These are phyloP conservation scores for Oryzaephilus surinamensis DNA, from an alignment of 1,140 invertebrate genomes.

Conservation along the genomic window DNA sequence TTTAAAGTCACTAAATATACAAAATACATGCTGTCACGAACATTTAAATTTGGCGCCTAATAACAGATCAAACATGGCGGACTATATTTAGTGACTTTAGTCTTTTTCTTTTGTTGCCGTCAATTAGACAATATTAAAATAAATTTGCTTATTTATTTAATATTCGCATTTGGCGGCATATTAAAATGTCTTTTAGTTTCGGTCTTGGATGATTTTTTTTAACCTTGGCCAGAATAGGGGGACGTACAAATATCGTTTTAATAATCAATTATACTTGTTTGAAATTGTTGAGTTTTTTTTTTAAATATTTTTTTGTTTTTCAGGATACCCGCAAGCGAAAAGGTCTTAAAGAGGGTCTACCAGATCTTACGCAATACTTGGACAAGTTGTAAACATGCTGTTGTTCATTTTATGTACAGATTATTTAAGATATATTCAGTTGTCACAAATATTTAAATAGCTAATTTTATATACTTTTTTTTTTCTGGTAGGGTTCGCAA, in stretches of 20 bases:
- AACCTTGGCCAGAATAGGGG: slow-evolving; percentile 40
- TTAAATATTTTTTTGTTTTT: slow-evolving; percentile 40
- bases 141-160: slow-evolving; percentile 14
- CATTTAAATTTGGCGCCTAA: too few relatives aligned
- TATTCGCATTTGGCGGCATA: slow-evolving; percentile 27
- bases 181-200: slow-evolving; percentile 41
- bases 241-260: slow-evolving; percentile 37
- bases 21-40: too few relatives aligned
- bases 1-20: too few relatives aligned
- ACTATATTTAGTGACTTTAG: too few relatives aligned
- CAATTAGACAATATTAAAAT: slow-evolving; percentile 28
- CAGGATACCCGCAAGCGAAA: slow-evolving; percentile 97
- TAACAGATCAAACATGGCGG: too few relatives aligned
- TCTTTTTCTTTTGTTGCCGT: too few relatives aligned
- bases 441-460: slow-evolving; percentile 1
- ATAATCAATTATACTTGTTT: slow-evolving; percentile 1
- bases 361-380: slow-evolving; percentile 83
- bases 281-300: slow-evolving; percentile 22
- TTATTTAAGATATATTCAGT: slow-evolving; percentile 19
- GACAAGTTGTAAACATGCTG: slow-evolving; percentile 77
- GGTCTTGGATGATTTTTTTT: slow-evolving; percentile 27
- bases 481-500: too few relatives aligned
- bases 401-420: slow-evolving; percentile 27
- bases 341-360: slow-evolving; percentile 95
- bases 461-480: neutral